phyloP scores from a whole-genome alignment of 2,113 vertebrate species.

The Rhinichthys klamathensis region DNA sequence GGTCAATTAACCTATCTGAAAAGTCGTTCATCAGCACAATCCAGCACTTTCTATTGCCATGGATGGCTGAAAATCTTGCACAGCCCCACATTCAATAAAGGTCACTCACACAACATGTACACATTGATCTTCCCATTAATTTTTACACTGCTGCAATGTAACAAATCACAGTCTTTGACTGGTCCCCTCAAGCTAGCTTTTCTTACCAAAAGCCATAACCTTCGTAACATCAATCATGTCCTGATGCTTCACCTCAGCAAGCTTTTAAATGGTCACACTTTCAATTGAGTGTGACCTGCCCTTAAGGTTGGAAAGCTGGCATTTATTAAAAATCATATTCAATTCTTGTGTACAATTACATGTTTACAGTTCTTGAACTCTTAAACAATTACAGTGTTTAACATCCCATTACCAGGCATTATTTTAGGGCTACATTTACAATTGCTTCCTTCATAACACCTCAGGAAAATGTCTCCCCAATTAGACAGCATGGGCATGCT shows the following conservation, averaged over 20 bases:
- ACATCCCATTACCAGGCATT: slow-evolving; percentile 22
- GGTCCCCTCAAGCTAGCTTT: slow-evolving; percentile 62
- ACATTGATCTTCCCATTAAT: slow-evolving; percentile 60
- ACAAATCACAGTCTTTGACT: slow-evolving; percentile 62
- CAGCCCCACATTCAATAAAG: slow-evolving; percentile 50
- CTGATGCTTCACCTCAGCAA: slow-evolving; percentile 35
- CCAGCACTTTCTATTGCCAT: slow-evolving; percentile 15
- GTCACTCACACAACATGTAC: slow-evolving; percentile 47
- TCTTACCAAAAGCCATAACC: slow-evolving; percentile 57
- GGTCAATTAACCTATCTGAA: slow-evolving; percentile 9
- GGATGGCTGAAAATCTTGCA: slow-evolving; percentile 41
- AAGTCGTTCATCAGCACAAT: neutral
- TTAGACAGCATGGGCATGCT: slow-evolving; percentile 13
- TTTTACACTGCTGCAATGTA: slow-evolving; percentile 49
- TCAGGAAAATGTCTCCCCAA: slow-evolving; percentile 27
- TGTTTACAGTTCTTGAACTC: slow-evolving; percentile 13
- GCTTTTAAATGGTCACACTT: slow-evolving; percentile 49
- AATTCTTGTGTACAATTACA: slow-evolving; percentile 14
- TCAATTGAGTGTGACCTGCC: slow-evolving; percentile 32
- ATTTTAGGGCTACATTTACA: slow-evolving; percentile 12
- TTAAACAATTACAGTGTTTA: neutral
- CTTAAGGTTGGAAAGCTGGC: neutral
- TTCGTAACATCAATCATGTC: slow-evolving; percentile 47
- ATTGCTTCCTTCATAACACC: slow-evolving; percentile 25
- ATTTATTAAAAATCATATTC: neutral